These are phyloP conservation scores for Eidolon helvum DNA, from an alignment of 2,113 vertebrate genomes.

Conservation along the genomic window DNA sequence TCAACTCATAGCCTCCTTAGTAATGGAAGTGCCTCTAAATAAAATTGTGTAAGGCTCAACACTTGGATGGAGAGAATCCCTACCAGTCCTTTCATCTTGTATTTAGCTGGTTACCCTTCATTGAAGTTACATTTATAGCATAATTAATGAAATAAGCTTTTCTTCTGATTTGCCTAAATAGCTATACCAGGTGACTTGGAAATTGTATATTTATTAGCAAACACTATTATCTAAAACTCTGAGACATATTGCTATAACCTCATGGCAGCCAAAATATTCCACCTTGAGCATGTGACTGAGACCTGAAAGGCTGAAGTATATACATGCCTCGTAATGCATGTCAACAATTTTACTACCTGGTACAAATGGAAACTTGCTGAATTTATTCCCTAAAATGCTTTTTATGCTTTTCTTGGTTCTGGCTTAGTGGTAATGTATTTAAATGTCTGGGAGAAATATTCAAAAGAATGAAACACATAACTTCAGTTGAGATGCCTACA, in stretches of 20 bases:
- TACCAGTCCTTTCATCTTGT: constrained; percentile 28
- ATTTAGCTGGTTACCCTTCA: constrained; percentile 59
- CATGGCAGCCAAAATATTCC: neutral
- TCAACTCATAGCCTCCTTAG: constrained; percentile 67
- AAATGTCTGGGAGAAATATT: constrained; percentile 81
- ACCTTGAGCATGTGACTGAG: neutral
- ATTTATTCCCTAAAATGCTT: constrained; percentile 79
- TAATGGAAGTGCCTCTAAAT: constrained; percentile 63
- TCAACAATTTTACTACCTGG: constrained; percentile 78
- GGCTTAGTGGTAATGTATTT: constrained; percentile 84
- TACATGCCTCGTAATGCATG: constrained; percentile 63
- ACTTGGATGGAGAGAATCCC: constrained; percentile 45
- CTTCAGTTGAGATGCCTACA: constrained; percentile 83
- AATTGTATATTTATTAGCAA: constrained; percentile 13
- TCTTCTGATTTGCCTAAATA: constrained; percentile 39
- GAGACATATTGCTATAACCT: neutral
- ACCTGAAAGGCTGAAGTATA: constrained; percentile 43
- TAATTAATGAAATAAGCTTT: constrained; percentile 69
- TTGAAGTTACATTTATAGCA: constrained; percentile 47
- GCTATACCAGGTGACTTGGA: constrained; percentile 6
- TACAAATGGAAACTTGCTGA: constrained; percentile 78
- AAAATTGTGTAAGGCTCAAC: constrained; percentile 50
- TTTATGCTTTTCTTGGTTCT: constrained; percentile 77
- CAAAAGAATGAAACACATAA: constrained; percentile 83
- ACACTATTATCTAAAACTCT: neutral